Base-by-base conservation (phyloP, 2,888 invertebrate genomes). In the Fragum fragum region DNA sequence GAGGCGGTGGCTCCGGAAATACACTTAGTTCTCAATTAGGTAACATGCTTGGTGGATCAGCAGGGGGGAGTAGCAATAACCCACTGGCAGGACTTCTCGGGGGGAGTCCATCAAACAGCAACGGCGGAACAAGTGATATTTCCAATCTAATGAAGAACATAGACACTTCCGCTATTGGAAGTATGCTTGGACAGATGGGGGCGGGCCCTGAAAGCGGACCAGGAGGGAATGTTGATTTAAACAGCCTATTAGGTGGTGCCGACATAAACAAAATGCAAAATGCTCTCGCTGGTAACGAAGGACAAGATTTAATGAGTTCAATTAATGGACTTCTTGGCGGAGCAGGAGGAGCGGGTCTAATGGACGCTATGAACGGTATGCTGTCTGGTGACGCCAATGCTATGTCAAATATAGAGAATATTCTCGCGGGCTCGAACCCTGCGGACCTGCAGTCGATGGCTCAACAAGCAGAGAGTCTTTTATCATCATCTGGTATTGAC, bases 301-400 rank as follows among this genome's bases (percentile, higher is more conserved):
- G 80, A 1, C 57, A 80, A 21, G 72, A 80, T 26, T 53, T 85
- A 32, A 85, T 85, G 82, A 61, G 59, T 14, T 73, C 75, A 3
- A 70, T 85, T 9, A 70, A 61, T 32, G 78, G 79, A 16, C 53
- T 85, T 53, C 55, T 85, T 47, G 73, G 42, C 29, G 78, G 85
- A 14, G 78, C 77, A 0, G 47, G 71, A 11, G 85, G 85, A 18
- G 80, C 78, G 11, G 75, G 77, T n/a, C 52, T 85, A 18, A 85
- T 85, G 85, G 63, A 79, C 18, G 82, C 85, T 1, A 55, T 85
- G 47, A 28, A 75, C 1, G 82, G 82, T 9, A 74, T 85, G 68
- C 73, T 85, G 83, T 71, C 66, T 1, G 85, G 85, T 3, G 73
- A 85, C 26, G 52, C 76, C 7, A 71, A 72, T 55, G 73, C 82